Conservation (phyloP, 1,140 invertebrate genomes). For the Drosophila mauritiana region DNA sequence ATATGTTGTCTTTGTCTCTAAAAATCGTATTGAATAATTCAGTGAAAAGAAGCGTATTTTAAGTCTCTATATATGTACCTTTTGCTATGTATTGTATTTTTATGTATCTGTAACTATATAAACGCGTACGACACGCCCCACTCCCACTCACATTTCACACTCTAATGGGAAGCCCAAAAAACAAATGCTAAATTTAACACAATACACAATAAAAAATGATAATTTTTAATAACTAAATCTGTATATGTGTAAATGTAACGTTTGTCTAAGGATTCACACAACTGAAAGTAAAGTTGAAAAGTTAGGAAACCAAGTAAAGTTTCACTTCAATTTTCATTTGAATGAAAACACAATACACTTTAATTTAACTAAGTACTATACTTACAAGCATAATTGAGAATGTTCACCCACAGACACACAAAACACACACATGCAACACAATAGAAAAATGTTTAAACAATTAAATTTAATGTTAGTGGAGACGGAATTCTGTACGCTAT, state of each 20-base stretch:
- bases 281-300: constrained; percentile 20
- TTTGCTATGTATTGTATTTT: constrained; percentile 70
- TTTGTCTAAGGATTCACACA: constrained; percentile 45
- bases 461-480: constrained; percentile 46
- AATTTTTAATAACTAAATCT: constrained; percentile 55
- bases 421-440: constrained; percentile 42
- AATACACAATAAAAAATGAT: constrained; percentile 35
- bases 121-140: constrained; percentile 17
- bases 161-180: constrained; percentile 5
- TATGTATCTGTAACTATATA: constrained; percentile 53
- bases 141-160: constrained; percentile 31
- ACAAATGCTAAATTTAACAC: constrained; percentile 32
- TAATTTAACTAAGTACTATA: constrained; percentile 45
- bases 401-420: constrained; percentile 12
- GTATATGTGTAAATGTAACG: constrained; percentile 72
- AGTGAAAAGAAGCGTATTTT: constrained; percentile 35
- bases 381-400: constrained; percentile 20
- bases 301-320: constrained; percentile 27
- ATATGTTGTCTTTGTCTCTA: constrained; percentile 57
- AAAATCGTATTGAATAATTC: constrained; percentile 30
- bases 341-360: constrained; percentile 40
- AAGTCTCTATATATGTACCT: constrained; percentile 69
- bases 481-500: constrained; percentile 65
- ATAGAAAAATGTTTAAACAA: constrained; percentile 63
- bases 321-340: constrained; percentile 62